Base-by-base conservation (phyloP, 1,140 invertebrate species). In the Lithobius niger region DNA sequence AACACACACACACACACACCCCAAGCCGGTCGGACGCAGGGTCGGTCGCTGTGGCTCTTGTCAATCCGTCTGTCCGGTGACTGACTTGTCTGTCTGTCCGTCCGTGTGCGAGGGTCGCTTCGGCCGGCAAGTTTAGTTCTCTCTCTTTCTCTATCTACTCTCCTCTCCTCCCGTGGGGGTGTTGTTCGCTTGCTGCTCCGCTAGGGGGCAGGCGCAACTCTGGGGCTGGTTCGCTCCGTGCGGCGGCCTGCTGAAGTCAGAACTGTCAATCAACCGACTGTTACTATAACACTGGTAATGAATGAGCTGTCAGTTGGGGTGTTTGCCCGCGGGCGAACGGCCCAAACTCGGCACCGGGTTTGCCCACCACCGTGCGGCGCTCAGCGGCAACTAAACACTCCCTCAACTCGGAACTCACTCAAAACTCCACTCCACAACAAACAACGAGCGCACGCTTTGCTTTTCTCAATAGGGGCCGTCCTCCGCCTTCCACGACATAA, bases 271-370 rank as follows among this genome's bases (percentile, higher is more conserved):
- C 51, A 52, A 27, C 21, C 18, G 3, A 18, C 51, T 40, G 51
- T 40, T 52, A 52, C 51, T 52, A n/a, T 28, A 52, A 52, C 51
- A 28, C 27, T 40, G 51, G 51, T 40, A 40, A 52, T 52, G 51
- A 52, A 52, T 52, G 51, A 52, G 51, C 51, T 52, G 51, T 52
- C 31, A 52, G 27, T 52, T 26, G 49, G 44, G 13, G 13, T 13
- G 6, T 36, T 45, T 6, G 22, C 21, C 48, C 24, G 48, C 3
- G 24, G 48, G 48, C 48, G 48, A 50, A n/a, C 43, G 43, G 48
- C 48, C 16, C 48, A 50, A 19, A 18, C 25, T 47, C 19, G 44
- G 44, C 6, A 19, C 15, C 44, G 15, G 44, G 6, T 47, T 47
- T 47, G 44, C 15, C 44, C 44, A 47, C 48, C 48, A 26, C 25